Evolutionary conservation across 2,888 invertebrate species (phyloP).

Genomic region (Hetaerina titia): DNA sequence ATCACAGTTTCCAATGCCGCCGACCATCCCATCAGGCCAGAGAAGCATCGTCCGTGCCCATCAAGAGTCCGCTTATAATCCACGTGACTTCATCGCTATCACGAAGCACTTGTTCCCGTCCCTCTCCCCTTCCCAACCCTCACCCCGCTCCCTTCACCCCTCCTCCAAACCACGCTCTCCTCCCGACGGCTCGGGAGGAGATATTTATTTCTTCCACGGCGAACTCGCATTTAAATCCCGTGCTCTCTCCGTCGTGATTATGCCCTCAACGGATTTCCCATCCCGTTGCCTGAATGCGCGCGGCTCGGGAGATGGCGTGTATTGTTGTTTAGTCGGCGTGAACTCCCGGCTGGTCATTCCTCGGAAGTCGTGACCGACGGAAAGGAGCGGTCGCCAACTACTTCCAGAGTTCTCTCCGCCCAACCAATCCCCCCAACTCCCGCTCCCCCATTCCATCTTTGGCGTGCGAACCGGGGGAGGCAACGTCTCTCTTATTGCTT

Average conservation of each 20-base stretch:
- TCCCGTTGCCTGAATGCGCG: neutral
- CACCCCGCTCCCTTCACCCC: neutral
- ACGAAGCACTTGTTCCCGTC: conserved; percentile 54
- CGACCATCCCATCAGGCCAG: neutral
- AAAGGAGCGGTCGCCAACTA: neutral
- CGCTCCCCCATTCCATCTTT: neutral
- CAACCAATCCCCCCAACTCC: neutral
- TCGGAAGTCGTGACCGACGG: conserved; percentile 24
- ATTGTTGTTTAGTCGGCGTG: neutral
- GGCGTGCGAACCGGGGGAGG: neutral
- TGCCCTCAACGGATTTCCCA: neutral
- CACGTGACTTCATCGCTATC: conserved; percentile 51
- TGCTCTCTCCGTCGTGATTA: neutral
- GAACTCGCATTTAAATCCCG: neutral
- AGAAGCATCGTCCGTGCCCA: conserved; percentile 7
- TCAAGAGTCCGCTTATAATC: conserved; percentile 37
- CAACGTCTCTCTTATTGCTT: neutral
- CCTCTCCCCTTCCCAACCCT: neutral
- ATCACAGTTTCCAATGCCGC: conserved; percentile 1
- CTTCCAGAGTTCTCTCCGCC: neutral
- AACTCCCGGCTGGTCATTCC: conserved; percentile 13
- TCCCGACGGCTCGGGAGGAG: neutral
- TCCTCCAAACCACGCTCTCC: no score
- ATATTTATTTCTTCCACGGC: neutral
- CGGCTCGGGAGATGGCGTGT: neutral